phyloP scores from a whole-genome alignment of 2,888 invertebrate species.

The Cephus sareptanus region DNA sequence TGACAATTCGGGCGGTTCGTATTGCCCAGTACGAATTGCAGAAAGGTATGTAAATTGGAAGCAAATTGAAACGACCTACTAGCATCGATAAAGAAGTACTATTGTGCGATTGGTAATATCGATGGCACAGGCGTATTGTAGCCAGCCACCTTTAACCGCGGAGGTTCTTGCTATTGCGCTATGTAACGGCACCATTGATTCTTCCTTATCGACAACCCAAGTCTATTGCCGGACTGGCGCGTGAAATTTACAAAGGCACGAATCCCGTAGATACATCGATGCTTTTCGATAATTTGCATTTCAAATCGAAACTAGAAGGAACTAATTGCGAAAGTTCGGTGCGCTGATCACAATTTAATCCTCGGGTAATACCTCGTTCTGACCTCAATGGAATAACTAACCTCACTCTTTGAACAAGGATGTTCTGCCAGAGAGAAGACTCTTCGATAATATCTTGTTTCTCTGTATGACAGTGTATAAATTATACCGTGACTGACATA shows the following conservation, averaged over 20 bases:
- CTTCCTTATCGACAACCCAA: constrained; percentile 4
- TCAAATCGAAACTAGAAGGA: neutral
- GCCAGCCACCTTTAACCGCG: constrained; percentile 28
- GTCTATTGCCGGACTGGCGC: neutral
- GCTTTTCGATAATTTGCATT: neutral
- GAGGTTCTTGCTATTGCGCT: neutral
- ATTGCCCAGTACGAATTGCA: neutral
- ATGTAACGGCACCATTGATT: neutral
- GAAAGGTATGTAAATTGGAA: neutral
- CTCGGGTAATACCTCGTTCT: neutral
- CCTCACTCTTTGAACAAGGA: neutral
- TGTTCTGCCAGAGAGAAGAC: neutral
- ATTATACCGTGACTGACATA: constrained; percentile 1
- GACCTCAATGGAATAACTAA: neutral
- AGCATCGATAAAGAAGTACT: constrained; percentile 18
- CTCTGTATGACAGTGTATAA: constrained; percentile 11
- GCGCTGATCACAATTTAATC: neutral
- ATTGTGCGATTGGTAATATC: constrained; percentile 20
- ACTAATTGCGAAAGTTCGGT: neutral
- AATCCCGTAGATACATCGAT: neutral
- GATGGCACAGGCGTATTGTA: constrained; percentile 15
- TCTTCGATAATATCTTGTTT: constrained; percentile 2
- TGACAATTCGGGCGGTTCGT: neutral
- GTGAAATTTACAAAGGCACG: neutral
- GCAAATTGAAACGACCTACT: constrained; percentile 15